Evolutionary conservation across 2,113 vertebrate species (phyloP).

Genomic region (Hydrochoerus hydrochaeris): DNA sequence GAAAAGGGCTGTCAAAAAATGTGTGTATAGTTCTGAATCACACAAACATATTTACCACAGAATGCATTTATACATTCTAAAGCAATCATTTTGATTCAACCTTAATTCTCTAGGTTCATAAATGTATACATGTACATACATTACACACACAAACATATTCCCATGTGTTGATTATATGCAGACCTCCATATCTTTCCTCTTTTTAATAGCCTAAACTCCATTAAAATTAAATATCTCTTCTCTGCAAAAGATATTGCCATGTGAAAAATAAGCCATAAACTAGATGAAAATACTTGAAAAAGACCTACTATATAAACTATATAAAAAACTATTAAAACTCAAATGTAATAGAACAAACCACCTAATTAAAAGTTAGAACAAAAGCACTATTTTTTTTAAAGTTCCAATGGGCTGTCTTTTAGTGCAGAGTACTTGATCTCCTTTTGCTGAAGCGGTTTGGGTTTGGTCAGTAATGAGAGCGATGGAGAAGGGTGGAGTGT

Average conservation of each 20-base stretch:
- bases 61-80: background rate
- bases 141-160: background rate
- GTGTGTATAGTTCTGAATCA: background rate
- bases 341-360: background rate
- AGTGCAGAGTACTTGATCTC: background rate
- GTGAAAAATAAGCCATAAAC: background rate
- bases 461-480: background rate
- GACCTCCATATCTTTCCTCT: no score
- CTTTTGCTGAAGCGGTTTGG: no score
- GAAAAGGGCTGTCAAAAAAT: background rate
- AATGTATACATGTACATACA: background rate
- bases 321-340: background rate
- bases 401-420: no score
- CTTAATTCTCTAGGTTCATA: background rate
- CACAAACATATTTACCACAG: background rate
- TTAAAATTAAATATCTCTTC: background rate
- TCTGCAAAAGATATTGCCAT: background rate
- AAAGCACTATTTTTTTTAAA: background rate
- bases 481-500: background rate
- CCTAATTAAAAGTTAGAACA: background rate
- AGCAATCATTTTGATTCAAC: background rate
- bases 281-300: background rate
- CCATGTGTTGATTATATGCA: background rate
- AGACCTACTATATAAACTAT: background rate
- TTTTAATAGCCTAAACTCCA: background rate